phyloP scores from a whole-genome alignment of 2,797 vertebrate species.

The Margarornis squamiger region DNA sequence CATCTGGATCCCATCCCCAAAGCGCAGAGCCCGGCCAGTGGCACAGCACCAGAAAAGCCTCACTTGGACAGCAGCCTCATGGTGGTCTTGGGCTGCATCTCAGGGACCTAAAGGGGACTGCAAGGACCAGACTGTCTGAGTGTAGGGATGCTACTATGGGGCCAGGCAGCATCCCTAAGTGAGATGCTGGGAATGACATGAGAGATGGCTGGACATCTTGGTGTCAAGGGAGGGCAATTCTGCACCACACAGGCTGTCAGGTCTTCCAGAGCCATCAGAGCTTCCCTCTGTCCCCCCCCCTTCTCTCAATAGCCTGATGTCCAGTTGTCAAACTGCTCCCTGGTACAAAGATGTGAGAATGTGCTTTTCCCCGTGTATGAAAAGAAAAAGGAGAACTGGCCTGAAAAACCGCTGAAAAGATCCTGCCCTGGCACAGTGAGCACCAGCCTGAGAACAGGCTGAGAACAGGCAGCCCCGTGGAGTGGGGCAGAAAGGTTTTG shows the following conservation, averaged over 20 bases:
- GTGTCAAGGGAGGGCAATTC: background rate
- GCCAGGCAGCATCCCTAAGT: background rate
- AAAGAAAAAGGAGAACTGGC: background rate
- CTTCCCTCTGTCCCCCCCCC: background rate
- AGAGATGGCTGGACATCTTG: background rate
- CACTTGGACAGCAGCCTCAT: background rate
- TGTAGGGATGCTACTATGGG: background rate
- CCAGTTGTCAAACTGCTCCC: rapidly evolving
- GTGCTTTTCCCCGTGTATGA: rapidly evolving
- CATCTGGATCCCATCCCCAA: background rate
- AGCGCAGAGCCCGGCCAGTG: background rate
- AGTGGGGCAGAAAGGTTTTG: background rate
- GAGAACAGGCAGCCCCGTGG: background rate
- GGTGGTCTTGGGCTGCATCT: background rate
- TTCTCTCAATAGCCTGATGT: background rate
- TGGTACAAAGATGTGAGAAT: background rate
- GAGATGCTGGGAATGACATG: background rate
- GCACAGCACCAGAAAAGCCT: background rate
- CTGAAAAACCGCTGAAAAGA: background rate
- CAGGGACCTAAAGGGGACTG: background rate
- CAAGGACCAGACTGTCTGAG: background rate
- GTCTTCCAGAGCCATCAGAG: background rate
- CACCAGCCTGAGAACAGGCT: background rate
- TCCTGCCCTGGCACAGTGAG: background rate
- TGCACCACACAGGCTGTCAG: background rate